phyloP scores from a whole-genome alignment of 2,113 vertebrate genomes.

The Eudorcas thomsonii region DNA sequence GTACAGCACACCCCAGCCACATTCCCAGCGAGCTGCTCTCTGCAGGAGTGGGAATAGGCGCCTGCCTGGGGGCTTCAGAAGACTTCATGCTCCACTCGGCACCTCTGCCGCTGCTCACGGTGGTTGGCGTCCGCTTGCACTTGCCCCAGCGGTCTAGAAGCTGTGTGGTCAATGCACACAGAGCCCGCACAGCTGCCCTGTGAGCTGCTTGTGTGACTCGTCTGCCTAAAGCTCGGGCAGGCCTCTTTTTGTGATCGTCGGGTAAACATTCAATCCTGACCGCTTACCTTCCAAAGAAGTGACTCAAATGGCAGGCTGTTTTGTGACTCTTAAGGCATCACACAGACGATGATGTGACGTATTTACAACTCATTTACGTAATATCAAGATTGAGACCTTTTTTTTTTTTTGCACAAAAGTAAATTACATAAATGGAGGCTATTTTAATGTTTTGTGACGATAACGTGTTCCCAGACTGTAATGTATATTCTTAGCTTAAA shows the following conservation, averaged over 20 bases:
- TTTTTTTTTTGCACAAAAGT: background rate
- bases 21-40: background rate
- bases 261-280: background rate
- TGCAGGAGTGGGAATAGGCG: rapidly evolving
- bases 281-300: background rate
- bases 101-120: rapidly evolving
- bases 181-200: background rate
- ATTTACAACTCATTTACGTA: background rate
- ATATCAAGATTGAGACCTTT: background rate
- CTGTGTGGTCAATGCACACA: background rate
- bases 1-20: too few relatives aligned
- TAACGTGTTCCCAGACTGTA: background rate
- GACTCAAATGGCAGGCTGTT: background rate
- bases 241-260: background rate
- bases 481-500: background rate
- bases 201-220: rapidly evolving
- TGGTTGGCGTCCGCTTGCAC: background rate
- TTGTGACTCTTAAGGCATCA: background rate
- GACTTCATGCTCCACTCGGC: rapidly evolving
- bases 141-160: background rate
- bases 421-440: background rate
- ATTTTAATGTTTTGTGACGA: background rate
- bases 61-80: too few relatives aligned
- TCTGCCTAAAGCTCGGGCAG: background rate
- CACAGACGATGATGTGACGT: background rate